Conservation (phyloP, 1,140 invertebrate genomes). For the Stegodyphus mimosarum region DNA sequence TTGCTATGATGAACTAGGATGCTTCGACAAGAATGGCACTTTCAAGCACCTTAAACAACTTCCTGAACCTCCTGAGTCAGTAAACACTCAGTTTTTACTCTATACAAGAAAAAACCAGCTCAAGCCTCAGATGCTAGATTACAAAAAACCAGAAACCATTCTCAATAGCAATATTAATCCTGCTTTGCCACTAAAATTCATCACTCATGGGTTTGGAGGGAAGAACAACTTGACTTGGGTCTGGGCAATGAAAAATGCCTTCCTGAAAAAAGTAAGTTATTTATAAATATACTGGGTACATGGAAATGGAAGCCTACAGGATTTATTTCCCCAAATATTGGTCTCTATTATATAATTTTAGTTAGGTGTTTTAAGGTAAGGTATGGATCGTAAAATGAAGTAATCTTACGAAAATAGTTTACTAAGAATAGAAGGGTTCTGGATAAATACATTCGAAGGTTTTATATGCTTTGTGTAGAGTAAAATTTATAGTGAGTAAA, state of each 20-base stretch:
- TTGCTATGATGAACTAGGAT: conserved; percentile 91
- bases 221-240: conserved; percentile 91
- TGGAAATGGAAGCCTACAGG: too few species aligned
- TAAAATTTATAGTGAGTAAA: too few species aligned
- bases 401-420: too few species aligned
- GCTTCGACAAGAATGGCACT: conserved; percentile 89
- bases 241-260: conserved; percentile 87
- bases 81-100: conserved; percentile 76
- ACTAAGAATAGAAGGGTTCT: too few species aligned
- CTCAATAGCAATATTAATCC: conserved; percentile 18
- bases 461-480: too few species aligned
- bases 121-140: conserved; percentile 65
- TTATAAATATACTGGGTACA: not conserved
- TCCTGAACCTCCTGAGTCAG: conserved; percentile 76
- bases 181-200: conserved; percentile 75
- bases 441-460: too few species aligned
- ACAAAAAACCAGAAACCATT: conserved; percentile 60
- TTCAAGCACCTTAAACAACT: conserved; percentile 91
- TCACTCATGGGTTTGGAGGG: conserved; percentile 94
- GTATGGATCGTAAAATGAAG: too few species aligned
- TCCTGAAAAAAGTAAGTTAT: conserved; percentile 82
- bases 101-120: conserved; percentile 68
- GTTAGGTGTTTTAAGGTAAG: too few species aligned
- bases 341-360: too few species aligned
- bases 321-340: too few species aligned